Conservation (phyloP, 2,888 invertebrate genomes). For the Tiliacea aurago region DNA sequence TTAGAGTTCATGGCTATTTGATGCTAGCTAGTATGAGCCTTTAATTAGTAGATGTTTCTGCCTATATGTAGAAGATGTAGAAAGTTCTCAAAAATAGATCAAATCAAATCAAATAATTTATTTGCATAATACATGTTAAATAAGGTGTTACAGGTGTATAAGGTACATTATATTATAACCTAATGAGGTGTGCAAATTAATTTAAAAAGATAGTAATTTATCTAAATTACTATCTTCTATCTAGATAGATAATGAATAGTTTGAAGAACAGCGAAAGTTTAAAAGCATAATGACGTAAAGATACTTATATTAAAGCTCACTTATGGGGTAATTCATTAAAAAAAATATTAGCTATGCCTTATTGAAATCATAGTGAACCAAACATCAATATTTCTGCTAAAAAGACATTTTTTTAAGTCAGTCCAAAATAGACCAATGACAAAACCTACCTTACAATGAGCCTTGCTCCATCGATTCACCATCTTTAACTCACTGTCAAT, state of each 20-base stretch:
- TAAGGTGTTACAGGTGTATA: no score
- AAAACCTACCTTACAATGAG: neutral
- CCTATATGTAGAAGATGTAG: neutral
- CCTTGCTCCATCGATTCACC: neutral
- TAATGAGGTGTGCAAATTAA: no score
- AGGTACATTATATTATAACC: no score
- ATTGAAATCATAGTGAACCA: neutral
- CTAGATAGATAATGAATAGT: neutral
- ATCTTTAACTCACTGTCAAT: slow-evolving; percentile 43
- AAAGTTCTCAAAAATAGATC: neutral
- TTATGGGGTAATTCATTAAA: neutral
- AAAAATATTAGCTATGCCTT: neutral
- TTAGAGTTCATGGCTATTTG: neutral
- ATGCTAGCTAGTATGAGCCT: no score
- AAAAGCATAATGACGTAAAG: no score
- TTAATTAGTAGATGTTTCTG: no score
- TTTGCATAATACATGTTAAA: no score
- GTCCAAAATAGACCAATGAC: neutral
- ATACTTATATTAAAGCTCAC: neutral
- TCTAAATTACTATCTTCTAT: no score
- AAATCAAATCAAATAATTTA: no score
- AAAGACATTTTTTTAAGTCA: neutral
- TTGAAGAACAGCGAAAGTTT: neutral
- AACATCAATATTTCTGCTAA: neutral
- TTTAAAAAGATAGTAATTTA: no score